Conservation (phyloP, 2,888 invertebrate genomes). For the Clitarchus hookeri region DNA sequence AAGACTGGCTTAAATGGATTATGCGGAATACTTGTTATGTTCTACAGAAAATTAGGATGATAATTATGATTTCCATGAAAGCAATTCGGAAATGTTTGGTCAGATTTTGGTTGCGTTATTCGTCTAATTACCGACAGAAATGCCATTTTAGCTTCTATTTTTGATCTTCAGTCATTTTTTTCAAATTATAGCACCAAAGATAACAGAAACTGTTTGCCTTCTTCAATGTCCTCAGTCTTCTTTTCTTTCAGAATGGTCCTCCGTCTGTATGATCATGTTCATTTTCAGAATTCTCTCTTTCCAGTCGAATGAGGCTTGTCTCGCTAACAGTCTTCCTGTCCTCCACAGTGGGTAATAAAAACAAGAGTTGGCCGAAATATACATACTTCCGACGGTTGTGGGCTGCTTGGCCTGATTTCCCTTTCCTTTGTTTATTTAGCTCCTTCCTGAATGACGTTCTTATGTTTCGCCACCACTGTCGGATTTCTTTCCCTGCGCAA, state of each 20-base stretch:
- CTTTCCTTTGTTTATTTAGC: not conserved
- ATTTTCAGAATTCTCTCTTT: not conserved
- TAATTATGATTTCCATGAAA: not conserved
- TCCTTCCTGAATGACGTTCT: not conserved
- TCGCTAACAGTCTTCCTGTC: no score
- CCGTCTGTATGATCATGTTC: not conserved
- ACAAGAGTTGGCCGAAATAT: not conserved
- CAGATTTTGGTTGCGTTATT: not conserved
- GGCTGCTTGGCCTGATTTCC: not conserved
- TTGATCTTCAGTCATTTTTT: not conserved
- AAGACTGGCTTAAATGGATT: not conserved
- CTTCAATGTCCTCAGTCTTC: not conserved
- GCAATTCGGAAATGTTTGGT: not conserved
- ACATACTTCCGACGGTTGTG: not conserved
- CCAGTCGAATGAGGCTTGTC: no score
- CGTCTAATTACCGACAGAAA: not conserved
- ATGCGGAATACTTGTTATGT: slow-evolving; percentile 1
- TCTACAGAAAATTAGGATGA: not conserved
- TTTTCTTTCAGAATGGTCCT: not conserved
- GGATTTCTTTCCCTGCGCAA: not conserved
- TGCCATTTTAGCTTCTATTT: slow-evolving; percentile 18
- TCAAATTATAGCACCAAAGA: not conserved
- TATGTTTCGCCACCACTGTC: not conserved
- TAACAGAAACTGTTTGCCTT: not conserved
- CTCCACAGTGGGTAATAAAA: not conserved